Percentiles rank a stretch among this genome's conserved stretches.
Evolutionary conservation across 2,888 invertebrate species (phyloP).

Genomic region (Agrotis segetum): DNA sequence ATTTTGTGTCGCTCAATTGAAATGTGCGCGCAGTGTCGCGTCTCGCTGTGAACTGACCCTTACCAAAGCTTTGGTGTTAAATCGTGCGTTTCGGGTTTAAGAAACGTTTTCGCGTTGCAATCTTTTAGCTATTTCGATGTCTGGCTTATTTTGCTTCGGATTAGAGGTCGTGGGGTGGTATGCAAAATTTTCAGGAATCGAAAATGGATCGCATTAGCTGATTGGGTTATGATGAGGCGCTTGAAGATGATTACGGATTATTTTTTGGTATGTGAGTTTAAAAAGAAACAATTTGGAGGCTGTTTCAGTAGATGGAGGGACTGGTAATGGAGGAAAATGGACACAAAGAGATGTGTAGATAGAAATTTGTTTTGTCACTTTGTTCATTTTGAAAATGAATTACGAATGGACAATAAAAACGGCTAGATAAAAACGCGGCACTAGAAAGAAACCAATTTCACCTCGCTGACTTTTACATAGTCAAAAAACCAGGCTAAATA

Average conservation of each 20-base stretch:
- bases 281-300: conserved; percentile 10
- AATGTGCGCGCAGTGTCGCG: no score
- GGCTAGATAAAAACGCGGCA: no score
- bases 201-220: conserved; percentile 56
- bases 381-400: neutral
- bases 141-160: conserved; percentile 62
- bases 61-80: conserved; percentile 75
- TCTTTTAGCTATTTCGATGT: conserved; percentile 73
- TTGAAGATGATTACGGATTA: conserved; percentile 34
- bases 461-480: no score
- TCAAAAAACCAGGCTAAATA: no score
- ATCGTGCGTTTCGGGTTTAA: conserved; percentile 80
- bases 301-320: neutral
- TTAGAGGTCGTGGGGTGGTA: conserved; percentile 55
- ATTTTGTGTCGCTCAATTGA: no score
- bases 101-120: conserved; percentile 75
- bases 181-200: conserved; percentile 50
- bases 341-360: neutral
- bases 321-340: neutral
- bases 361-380: neutral
- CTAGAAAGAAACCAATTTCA: no score
- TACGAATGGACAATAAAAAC: neutral
- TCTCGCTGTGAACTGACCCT: no score
- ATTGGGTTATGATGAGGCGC: conserved; percentile 55
- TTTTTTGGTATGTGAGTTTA: conserved; percentile 30